These are phyloP conservation scores for Glaucomys volans DNA, from an alignment of 2,113 vertebrate species.

Conservation along the genomic window DNA sequence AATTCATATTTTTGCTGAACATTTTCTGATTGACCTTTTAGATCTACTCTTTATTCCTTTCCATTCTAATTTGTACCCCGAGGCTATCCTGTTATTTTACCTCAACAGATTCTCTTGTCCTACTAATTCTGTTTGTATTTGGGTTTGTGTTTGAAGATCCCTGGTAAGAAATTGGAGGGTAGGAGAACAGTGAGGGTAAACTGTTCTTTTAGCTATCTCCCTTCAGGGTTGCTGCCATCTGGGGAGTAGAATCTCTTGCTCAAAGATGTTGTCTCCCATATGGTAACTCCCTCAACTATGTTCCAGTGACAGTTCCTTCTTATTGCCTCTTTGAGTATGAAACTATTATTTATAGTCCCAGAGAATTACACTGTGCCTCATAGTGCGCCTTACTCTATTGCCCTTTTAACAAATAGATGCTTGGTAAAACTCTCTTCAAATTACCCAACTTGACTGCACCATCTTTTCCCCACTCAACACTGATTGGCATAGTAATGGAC, in stretches of 20 bases:
- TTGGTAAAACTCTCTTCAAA: neutral
- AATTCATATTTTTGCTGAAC: neutral
- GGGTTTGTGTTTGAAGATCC: neutral
- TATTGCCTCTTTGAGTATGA: neutral
- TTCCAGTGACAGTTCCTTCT: neutral
- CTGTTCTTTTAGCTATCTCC: neutral
- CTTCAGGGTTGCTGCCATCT: neutral
- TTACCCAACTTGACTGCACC: neutral
- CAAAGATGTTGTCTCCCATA: neutral
- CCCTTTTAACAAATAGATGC: neutral
- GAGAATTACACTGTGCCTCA: neutral
- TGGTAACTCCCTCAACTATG: neutral
- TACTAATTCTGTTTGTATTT: neutral
- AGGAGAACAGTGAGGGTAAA: neutral
- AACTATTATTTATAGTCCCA: neutral
- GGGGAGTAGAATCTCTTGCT: neutral
- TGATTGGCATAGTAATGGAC: neutral
- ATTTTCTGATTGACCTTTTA: neutral
- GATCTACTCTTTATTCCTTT: neutral
- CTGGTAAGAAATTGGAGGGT: neutral
- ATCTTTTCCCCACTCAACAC: neutral
- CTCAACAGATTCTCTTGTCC: neutral
- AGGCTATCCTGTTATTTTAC: neutral
- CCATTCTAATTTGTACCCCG: neutral
- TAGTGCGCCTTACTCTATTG: neutral